These are phyloP conservation scores for Botia kubotai DNA, from an alignment of 2,797 vertebrate genomes.

Conservation along the genomic window DNA sequence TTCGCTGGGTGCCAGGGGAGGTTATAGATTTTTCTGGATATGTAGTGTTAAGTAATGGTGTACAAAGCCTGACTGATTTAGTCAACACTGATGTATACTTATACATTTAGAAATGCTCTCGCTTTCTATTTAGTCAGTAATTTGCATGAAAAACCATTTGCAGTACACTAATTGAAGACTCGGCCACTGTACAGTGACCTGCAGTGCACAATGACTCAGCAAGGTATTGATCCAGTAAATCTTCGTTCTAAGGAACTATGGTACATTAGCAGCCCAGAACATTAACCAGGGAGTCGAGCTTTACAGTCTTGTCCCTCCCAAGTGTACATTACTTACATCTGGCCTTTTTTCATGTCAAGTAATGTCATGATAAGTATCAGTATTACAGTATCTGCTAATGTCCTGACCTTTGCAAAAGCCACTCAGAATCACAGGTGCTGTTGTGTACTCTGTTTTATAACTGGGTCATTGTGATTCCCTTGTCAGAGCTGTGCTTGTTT, in stretches of 20 bases:
- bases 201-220: not conserved
- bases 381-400: not conserved
- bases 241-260: conserved; percentile 1
- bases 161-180: conserved; percentile 23
- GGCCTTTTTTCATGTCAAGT: not conserved
- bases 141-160: conserved; percentile 22
- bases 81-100: conserved; percentile 15
- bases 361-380: not conserved
- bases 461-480: not conserved
- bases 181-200: not conserved
- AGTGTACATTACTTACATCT: not conserved
- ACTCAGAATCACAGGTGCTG: not conserved
- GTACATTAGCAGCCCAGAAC: not conserved
- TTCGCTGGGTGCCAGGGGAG: conserved; percentile 13
- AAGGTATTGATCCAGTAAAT: conserved; percentile 15
- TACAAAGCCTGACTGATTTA: conserved; percentile 18
- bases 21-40: conserved; percentile 36
- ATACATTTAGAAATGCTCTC: not conserved
- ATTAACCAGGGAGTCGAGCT: not conserved
- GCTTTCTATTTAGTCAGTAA: not conserved
- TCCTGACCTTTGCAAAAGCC: not conserved
- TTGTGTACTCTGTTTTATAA: not conserved
- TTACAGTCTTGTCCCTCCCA: not conserved
- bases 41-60: not conserved
- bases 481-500: not conserved